phyloP scores from a whole-genome alignment of 1,140 invertebrate species.

The Thalassaphorura encarpata region DNA sequence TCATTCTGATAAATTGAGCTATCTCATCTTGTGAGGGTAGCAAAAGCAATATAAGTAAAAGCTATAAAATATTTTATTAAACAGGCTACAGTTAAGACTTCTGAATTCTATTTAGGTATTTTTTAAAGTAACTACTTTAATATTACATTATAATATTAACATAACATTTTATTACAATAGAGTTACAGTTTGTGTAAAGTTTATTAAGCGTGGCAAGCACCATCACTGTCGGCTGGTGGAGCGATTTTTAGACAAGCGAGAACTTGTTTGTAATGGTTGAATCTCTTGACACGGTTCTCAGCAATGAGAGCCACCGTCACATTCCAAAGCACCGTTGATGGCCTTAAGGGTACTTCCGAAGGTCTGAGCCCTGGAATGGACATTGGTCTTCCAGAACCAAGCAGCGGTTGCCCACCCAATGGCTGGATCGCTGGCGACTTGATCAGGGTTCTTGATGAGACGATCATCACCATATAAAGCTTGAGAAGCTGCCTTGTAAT shows the following conservation, averaged over 20 bases:
- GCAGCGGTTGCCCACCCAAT: conserved; percentile 14
- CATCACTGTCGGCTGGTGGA: conserved; percentile 2
- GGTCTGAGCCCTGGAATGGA: conserved; percentile 4
- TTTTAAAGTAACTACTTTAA: too few species aligned
- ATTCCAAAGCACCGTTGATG: conserved; percentile 19
- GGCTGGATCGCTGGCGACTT: conserved; percentile 6
- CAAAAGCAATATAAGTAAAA: too few species aligned
- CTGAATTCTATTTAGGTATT: too few species aligned
- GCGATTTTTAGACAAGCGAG: not conserved
- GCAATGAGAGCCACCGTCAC: conserved; percentile 8
- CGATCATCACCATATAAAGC: conserved; percentile 12
- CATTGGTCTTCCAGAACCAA: conserved; percentile 18
- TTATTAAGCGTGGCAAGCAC: not conserved
- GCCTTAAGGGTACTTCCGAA: conserved; percentile 13
- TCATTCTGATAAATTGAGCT: too few species aligned
- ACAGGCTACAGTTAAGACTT: too few species aligned
- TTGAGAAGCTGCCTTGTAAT: conserved; percentile 12
- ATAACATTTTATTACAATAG: too few species aligned
- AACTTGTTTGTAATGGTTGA: conserved; percentile 7
- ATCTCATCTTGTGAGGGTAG: too few species aligned
- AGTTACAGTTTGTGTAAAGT: too few species aligned
- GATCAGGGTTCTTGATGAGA: conserved; percentile 13
- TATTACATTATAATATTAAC: too few species aligned
- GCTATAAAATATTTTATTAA: too few species aligned
- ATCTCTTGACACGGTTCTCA: not conserved